Conservation (phyloP, 2,888 invertebrate species). For the Drosophila ustulata region DNA sequence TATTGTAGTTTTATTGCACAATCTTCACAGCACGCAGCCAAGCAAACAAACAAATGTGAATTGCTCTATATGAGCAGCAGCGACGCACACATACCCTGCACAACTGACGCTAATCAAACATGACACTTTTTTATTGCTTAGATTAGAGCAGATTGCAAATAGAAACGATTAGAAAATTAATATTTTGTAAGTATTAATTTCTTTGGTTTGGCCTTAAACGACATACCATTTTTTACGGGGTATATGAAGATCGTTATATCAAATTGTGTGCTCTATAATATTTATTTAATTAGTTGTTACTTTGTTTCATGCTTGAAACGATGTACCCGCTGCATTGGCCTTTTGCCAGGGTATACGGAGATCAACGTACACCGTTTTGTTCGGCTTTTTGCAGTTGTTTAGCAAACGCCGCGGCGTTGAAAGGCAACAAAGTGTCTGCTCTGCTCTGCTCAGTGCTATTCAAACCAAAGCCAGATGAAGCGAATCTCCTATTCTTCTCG, state of each 20-base stretch:
- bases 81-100: slow-evolving; percentile 11
- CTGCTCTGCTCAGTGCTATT: slow-evolving; percentile 18
- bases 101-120: not conserved
- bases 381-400: slow-evolving; percentile 6
- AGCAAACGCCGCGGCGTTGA: slow-evolving; percentile 3
- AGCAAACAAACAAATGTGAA: slow-evolving; percentile 39
- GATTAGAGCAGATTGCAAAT: no score
- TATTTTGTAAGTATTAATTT: no score
- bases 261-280: no score
- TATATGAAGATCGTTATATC: no score
- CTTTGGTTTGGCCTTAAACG: no score
- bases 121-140: no score
- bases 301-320: no score
- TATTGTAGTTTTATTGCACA: slow-evolving; percentile 74
- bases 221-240: no score
- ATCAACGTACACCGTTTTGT: slow-evolving; percentile 14
- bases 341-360: slow-evolving; percentile 24
- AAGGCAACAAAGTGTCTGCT: slow-evolving; percentile 43
- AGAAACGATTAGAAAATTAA: no score
- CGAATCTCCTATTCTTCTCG: slow-evolving; percentile 13
- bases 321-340: not conserved
- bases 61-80: not conserved
- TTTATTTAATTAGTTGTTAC: no score
- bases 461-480: slow-evolving; percentile 29
- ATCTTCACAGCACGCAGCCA: slow-evolving; percentile 62